These are phyloP conservation scores for Euthynnus affinis DNA, from an alignment of 2,797 vertebrate species.

Conservation along the genomic window DNA sequence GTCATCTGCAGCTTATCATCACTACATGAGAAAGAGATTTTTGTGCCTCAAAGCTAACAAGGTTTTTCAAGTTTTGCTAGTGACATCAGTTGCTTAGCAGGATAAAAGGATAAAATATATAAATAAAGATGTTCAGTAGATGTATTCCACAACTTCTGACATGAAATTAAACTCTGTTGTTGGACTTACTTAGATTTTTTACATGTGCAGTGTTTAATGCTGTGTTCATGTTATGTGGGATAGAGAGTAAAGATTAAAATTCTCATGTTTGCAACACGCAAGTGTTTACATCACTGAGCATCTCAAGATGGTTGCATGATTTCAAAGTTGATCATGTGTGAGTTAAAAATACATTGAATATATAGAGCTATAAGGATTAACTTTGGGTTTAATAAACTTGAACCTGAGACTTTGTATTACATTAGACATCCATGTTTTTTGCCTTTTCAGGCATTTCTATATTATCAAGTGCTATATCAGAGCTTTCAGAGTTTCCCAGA, in stretches of 20 bases:
- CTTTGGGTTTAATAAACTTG: not conserved
- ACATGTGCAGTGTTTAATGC: not conserved
- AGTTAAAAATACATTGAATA: too few species aligned
- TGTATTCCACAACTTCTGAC: not conserved
- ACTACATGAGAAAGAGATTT: conserved; percentile 24
- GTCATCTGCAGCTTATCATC: conserved; percentile 37
- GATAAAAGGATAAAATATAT: not conserved
- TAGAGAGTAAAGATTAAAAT: not conserved
- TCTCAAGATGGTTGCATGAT: too few species aligned
- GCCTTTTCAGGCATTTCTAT: not conserved
- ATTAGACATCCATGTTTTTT: not conserved
- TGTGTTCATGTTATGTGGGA: not conserved
- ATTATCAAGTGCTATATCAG: not conserved
- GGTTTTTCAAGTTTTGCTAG: not conserved
- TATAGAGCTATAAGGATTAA: not conserved
- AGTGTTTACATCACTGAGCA: not conserved
- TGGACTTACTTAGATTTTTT: not conserved
- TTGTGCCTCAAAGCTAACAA: conserved; percentile 17
- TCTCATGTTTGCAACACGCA: not conserved
- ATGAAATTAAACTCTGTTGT: not conserved
- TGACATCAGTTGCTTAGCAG: not conserved
- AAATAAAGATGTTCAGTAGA: not conserved
- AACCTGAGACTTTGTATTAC: not conserved
- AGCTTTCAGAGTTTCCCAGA: not conserved
- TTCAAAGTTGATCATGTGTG: too few species aligned